phyloP scores from a whole-genome alignment of 92 coral and sea anemone genomes.

The Palythoa heliodiscus region DNA sequence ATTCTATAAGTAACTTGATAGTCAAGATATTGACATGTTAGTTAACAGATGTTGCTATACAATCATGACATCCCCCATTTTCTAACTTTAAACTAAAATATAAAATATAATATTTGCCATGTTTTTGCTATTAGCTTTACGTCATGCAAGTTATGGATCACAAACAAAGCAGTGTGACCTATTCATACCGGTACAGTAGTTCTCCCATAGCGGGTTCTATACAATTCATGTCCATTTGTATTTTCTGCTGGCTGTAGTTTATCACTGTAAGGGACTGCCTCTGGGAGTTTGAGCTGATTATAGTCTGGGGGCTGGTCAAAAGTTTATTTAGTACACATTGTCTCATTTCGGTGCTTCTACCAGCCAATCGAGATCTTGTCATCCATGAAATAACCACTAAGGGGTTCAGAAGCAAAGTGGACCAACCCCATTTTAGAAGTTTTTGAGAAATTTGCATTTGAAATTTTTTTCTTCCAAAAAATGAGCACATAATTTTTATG shows the following conservation, averaged over 20 bases:
- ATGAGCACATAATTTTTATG: too few relatives aligned
- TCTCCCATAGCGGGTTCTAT: neutral
- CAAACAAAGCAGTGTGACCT: neutral
- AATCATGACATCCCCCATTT: slow-evolving; percentile 2
- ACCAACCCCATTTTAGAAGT: too few relatives aligned
- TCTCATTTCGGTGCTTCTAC: too few relatives aligned
- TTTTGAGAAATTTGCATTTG: too few relatives aligned
- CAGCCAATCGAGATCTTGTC: too few relatives aligned
- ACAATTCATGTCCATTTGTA: slow-evolving; percentile 1
- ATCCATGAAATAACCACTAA: too few relatives aligned
- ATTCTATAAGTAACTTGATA: too few relatives aligned
- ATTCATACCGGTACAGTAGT: too few relatives aligned
- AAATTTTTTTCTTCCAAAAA: too few relatives aligned
- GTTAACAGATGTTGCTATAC: neutral
- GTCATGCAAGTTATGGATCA: neutral
- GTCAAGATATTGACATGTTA: neutral
- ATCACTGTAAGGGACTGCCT: neutral
- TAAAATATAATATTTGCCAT: neutral
- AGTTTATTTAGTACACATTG: neutral
- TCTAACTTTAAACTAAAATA: neutral
- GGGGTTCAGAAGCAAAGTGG: too few relatives aligned
- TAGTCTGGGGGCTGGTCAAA: neutral
- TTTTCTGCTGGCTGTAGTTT: slow-evolving; percentile 15
- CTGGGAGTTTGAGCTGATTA: neutral
- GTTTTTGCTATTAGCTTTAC: neutral